Base-by-base conservation (phyloP, 2,888 invertebrate genomes). In the Drosophila ezoana region DNA sequence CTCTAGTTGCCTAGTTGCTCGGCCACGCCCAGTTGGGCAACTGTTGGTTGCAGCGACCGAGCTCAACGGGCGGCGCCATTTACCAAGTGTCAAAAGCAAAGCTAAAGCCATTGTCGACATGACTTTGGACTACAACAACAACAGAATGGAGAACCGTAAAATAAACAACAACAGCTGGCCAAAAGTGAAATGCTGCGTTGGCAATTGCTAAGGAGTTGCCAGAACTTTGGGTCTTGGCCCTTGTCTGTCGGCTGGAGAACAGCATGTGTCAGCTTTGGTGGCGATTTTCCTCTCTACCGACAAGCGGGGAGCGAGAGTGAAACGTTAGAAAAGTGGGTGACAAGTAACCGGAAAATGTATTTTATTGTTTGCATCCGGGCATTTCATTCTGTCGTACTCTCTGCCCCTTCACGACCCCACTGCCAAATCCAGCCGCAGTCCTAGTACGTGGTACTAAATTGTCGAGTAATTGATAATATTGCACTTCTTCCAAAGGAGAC, bases 301-400 rank as follows among this genome's bases (percentile, higher is more conserved):
- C 37, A n/a, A 11, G 48, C 14, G 45, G 70, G 47, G 18, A 48
- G 9, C 28, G 23, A n/a, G 47, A 52, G 38, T 45, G 69, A 38
- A 45, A 45, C 62, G 44, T 53, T 75, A 56, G 76, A 78, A 79
- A 89, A 85, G 79, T 81, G 87, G 81, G 90, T 89, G 90, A 90
- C 90, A 90, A 90, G 90, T 85, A 90, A 90, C 90, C 90, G 90
- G 90, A 90, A 90, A 90, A 90, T 90, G 89, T 90, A 87, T 90
- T 90, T 90, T 90, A 90, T 90, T 90, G 90, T 90, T 88, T 89
- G 90, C 86, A 88, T 90, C 90, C 90, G 90, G 87, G 74, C 71
- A 83, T 83, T 86, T 86, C 75, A 77, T 69, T 88, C 80, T 66
- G 65, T 66, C 79, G 52, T 51, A 56, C 60, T 35, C 16, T 23